Evolutionary conservation across 2,797 vertebrate species (phyloP).

Genomic region (Tragopan temminckii): DNA sequence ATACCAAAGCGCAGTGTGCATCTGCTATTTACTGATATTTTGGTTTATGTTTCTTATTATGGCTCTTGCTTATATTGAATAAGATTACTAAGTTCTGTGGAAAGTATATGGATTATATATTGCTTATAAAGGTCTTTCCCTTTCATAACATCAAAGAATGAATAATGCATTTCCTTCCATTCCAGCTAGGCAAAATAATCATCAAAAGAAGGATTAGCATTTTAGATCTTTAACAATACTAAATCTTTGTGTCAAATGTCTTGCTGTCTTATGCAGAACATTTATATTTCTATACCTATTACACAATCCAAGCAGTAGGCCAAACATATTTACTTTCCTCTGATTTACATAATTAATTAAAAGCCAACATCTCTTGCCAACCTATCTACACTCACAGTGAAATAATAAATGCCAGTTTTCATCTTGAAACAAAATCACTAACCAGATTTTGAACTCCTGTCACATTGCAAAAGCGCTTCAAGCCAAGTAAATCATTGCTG

Average conservation of each 20-base stretch:
- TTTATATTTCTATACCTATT: constrained; percentile 44
- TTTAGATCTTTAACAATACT: constrained; percentile 40
- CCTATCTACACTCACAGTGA: not conserved
- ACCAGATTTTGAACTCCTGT: not conserved
- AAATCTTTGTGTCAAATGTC: constrained; percentile 48
- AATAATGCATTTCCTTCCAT: constrained; percentile 58
- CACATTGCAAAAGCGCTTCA: not conserved
- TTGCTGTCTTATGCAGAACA: constrained; percentile 24
- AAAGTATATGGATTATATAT: constrained; percentile 26
- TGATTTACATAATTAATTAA: constrained; percentile 51
- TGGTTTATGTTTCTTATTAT: constrained; percentile 18
- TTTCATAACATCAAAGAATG: constrained; percentile 40
- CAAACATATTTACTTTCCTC: constrained; percentile 3
- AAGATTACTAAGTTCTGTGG: not conserved
- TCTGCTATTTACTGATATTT: constrained; percentile 63
- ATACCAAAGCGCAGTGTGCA: constrained; percentile 24
- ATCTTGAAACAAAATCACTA: not conserved
- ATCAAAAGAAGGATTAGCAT: constrained; percentile 65
- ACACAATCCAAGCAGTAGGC: constrained; percentile 1
- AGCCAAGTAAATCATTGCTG: fast-evolving
- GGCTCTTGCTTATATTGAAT: not conserved
- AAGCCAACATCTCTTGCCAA: not conserved
- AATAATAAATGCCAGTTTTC: not conserved
- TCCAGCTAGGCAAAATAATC: constrained; percentile 58
- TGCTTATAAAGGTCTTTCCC: constrained; percentile 36